Base-by-base conservation (phyloP, 2,797 vertebrate genomes). In the Schizothorax lantsangensis region DNA sequence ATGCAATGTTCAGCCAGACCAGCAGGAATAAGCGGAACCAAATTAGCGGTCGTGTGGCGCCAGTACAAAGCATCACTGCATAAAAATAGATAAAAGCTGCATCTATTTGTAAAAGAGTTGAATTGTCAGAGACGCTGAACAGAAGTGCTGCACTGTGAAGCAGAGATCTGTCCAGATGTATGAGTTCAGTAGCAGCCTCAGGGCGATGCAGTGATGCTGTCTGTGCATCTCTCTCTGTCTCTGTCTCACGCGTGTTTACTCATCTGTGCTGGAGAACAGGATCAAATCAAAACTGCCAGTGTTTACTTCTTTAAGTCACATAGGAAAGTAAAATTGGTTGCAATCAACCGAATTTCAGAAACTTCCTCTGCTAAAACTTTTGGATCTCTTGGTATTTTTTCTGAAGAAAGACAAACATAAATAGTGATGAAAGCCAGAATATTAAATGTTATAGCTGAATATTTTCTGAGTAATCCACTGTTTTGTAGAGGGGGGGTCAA, bases 101-200 rank as follows among this genome's bases (percentile, higher is more conserved):
- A 1, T 57, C 38, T 38, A 45, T 47, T 17, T 80, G 30, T 33
- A 33, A 4, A 15, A 21, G 62, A 52, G 62, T 49, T 3, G 5
- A 49, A 47, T 40, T 78, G 21, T 64, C 12, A 0, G 72, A 49
- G 83, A n/a, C 45, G 2, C 74, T 14, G 47, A 79, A 36, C 86
- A 79, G 66, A 87, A 12, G 69, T 26, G 66, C 82, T 75, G 69
- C 79, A 72, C 66, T 54, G 54, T 83, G 80, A 88, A 78, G 69
- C 68, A 81, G 85, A 81, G 86, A 80, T 40, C 21, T 1, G 62
- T 66, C 14, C 26, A 15, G 47, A 79, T 36, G 14, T 43, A 84
- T 84, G 69, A 84, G 84, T 62, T 23, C 40, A 66, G 57, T 2
- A 81, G 74, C 83, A 83, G 49, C 62, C 57, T 33, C 3, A 5